A percentile compares a stretch with the other conserved stretches of the same genome.
Evolutionary conservation across 2,888 invertebrate genomes (phyloP).

Genomic region (Diaphora mendica): DNA sequence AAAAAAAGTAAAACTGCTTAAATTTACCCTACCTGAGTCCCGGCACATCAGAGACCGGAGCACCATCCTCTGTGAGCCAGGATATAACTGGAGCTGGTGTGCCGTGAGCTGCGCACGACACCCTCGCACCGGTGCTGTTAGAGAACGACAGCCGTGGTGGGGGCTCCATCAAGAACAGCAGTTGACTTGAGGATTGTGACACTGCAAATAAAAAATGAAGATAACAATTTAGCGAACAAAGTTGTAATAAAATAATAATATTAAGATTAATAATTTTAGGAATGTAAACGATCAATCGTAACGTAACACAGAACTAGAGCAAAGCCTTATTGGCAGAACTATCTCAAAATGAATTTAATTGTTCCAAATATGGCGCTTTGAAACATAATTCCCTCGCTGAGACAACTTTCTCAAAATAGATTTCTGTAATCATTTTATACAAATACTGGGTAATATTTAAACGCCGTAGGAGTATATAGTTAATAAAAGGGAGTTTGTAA

Average conservation of each 20-base stretch:
- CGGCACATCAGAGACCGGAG: constrained; percentile 89
- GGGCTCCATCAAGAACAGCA: constrained; percentile 91
- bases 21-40: constrained; percentile 88
- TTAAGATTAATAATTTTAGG: not conserved
- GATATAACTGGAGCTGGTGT: constrained; percentile 90
- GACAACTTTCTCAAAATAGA: constrained; percentile 13
- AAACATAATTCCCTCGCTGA: not conserved
- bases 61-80: constrained; percentile 91
- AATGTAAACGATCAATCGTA: not conserved
- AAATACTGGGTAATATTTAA: constrained; percentile 24
- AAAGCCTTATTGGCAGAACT: not conserved
- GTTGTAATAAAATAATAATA: not conserved
- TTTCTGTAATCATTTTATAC: constrained; percentile 30
- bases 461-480: constrained; percentile 17
- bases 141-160: constrained; percentile 92
- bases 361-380: not conserved
- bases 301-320: not conserved
- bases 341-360: not conserved
- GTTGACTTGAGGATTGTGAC: constrained; percentile 63
- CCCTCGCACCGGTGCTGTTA: constrained; percentile 92
- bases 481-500: constrained; percentile 42
- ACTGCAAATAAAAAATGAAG: constrained; percentile 50
- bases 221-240: not conserved
- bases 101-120: constrained; percentile 92
- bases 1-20: not conserved